Percentiles rank a stretch among this genome's conserved stretches.
Conservation (phyloP, 2,797 vertebrate genomes). For the Hemitrygon akajei region DNA sequence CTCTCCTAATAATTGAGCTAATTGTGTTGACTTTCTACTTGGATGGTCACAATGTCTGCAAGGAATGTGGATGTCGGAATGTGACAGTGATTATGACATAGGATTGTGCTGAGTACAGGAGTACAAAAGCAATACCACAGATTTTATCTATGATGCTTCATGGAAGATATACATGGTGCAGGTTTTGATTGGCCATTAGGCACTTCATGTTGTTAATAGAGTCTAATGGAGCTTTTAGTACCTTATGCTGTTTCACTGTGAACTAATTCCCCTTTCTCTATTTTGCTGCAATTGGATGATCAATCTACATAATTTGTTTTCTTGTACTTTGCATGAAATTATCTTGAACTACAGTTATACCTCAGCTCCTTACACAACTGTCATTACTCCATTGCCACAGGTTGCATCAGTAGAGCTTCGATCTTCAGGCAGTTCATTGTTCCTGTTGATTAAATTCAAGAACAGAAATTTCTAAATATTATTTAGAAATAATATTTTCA, state of each 20-base stretch:
- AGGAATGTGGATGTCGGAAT: not conserved
- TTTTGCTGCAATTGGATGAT: not conserved
- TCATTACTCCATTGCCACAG: not conserved
- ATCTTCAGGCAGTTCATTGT: too few relatives aligned
- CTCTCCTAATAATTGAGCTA: not conserved
- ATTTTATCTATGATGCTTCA: not conserved
- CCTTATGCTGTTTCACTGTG: not conserved
- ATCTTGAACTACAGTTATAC: not conserved
- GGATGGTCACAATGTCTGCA: not conserved
- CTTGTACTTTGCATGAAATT: not conserved
- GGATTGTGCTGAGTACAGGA: not conserved
- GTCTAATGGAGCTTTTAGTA: not conserved
- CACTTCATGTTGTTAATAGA: not conserved
- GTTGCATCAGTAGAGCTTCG: not conserved
- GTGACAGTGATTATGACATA: not conserved
- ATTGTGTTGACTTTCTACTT: constrained; percentile 8
- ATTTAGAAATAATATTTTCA: too few relatives aligned
- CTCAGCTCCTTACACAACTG: not conserved
- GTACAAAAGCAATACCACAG: not conserved
- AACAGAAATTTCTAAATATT: too few relatives aligned
- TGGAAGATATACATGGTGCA: not conserved
- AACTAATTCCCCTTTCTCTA: not conserved
- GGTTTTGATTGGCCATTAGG: not conserved
- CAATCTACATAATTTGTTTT: not conserved
- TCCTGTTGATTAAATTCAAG: too few relatives aligned